These are phyloP conservation scores for Automeris io DNA, from an alignment of 2,888 invertebrate species.

Conservation along the genomic window DNA sequence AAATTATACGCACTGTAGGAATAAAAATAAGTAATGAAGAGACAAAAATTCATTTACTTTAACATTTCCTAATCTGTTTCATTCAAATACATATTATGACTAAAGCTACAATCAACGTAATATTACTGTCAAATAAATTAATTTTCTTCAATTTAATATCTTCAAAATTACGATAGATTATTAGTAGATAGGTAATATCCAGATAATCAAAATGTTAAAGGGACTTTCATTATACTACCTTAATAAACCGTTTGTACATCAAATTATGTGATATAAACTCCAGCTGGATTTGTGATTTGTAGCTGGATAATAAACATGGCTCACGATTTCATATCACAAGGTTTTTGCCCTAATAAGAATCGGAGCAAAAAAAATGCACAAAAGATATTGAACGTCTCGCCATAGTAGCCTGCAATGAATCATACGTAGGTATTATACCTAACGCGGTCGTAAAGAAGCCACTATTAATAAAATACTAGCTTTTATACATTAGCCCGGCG, in stretches of 20 bases:
- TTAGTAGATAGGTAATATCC: too few species aligned
- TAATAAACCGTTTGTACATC: slow-evolving; percentile 31
- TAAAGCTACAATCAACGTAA: too few species aligned
- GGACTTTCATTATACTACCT: not conserved
- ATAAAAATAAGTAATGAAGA: too few species aligned
- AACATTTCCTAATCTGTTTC: too few species aligned
- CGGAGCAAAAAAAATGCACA: slow-evolving; percentile 45
- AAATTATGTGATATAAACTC: slow-evolving; percentile 37
- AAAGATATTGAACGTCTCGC: slow-evolving; percentile 45
- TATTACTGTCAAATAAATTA: too few species aligned
- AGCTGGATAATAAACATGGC: slow-evolving; percentile 66
- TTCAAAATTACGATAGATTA: too few species aligned
- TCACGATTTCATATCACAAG: slow-evolving; percentile 63
- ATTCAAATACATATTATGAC: too few species aligned
- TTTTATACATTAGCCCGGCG: slow-evolving; percentile 8
- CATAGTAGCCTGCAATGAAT: slow-evolving; percentile 28
- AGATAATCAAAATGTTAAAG: not conserved
- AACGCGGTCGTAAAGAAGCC: slow-evolving; percentile 14
- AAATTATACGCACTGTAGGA: too few species aligned
- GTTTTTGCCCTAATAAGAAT: slow-evolving; percentile 59
- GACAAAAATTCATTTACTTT: too few species aligned
- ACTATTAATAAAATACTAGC: slow-evolving; percentile 13
- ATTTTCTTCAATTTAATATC: too few species aligned
- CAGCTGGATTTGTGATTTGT: too few species aligned
- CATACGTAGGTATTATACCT: slow-evolving; percentile 14